Percentiles rank a stretch among this genome's conserved stretches.
Conservation (phyloP, 2,888 invertebrate genomes). For the Nomada ferruginata region DNA sequence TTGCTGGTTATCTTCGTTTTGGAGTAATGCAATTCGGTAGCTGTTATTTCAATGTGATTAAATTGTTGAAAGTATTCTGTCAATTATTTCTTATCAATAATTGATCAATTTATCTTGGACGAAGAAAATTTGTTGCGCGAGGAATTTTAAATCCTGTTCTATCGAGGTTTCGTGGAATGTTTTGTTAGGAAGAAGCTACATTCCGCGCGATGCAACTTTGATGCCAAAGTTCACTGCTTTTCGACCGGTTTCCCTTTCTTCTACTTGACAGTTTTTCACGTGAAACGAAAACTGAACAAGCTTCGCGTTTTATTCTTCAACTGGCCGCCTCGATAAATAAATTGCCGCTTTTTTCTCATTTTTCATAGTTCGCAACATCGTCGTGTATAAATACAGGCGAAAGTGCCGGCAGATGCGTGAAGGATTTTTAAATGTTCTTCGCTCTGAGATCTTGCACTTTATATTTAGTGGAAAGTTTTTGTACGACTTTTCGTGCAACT, state of each 20-base stretch:
- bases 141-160: neutral
- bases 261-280: neutral
- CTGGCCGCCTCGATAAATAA: neutral
- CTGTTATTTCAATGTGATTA: neutral
- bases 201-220: neutral
- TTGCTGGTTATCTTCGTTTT: neutral
- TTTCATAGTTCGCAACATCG: neutral
- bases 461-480: constrained; percentile 10
- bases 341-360: neutral
- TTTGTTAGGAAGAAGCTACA: constrained; percentile 3
- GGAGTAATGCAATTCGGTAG: neutral
- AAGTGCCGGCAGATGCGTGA: neutral
- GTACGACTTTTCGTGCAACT: constrained; percentile 16
- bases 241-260: neutral
- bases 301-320: constrained; percentile 15
- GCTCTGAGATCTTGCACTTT: neutral
- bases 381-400: neutral
- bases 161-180: neutral
- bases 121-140: neutral
- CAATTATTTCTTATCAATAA: too few relatives aligned
- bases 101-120: neutral
- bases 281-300: constrained; percentile 6
- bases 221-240: constrained; percentile 15
- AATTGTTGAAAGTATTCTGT: neutral
- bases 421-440: constrained; percentile 14